These are phyloP conservation scores for Chaenogobius annularis DNA, from an alignment of 2,113 vertebrate genomes.

Conservation along the genomic window DNA sequence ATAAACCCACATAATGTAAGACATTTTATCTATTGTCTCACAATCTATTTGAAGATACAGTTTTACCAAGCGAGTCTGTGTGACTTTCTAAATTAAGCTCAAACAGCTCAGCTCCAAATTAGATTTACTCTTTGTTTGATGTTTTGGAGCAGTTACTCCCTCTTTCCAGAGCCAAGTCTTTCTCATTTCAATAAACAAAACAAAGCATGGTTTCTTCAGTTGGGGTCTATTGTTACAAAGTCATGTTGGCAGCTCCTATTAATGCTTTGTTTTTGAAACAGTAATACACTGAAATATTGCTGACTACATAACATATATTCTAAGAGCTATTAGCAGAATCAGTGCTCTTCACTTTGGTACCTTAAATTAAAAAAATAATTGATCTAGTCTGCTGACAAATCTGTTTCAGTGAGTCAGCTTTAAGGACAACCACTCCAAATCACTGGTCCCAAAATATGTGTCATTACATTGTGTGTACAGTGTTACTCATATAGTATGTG, in stretches of 20 bases:
- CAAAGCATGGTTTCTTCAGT: background rate
- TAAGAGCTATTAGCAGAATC: conserved; percentile 12
- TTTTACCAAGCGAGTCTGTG: background rate
- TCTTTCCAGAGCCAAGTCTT: conserved; percentile 2
- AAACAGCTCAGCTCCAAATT: background rate
- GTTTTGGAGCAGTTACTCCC: background rate
- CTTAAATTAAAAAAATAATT: conserved; percentile 20
- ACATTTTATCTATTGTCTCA: background rate
- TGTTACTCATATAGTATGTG: background rate
- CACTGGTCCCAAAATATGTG: background rate
- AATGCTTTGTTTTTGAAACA: background rate
- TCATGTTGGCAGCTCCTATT: conserved; percentile 17
- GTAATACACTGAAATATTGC: background rate
- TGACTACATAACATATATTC: conserved; percentile 10
- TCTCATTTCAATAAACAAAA: conserved; percentile 12
- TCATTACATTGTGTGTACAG: background rate
- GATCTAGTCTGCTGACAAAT: conserved; percentile 45
- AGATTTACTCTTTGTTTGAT: background rate
- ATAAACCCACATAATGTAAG: background rate
- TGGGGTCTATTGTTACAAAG: background rate
- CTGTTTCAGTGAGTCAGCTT: conserved; percentile 43
- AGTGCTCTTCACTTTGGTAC: background rate
- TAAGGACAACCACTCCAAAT: conserved; percentile 10
- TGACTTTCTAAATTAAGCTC: background rate
- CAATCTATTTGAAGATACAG: too few relatives aligned